A percentile compares a stretch with the other conserved stretches of the same genome.
Evolutionary conservation across 2,888 invertebrate species (phyloP).

Genomic region (Caenorhabditis sp.): DNA sequence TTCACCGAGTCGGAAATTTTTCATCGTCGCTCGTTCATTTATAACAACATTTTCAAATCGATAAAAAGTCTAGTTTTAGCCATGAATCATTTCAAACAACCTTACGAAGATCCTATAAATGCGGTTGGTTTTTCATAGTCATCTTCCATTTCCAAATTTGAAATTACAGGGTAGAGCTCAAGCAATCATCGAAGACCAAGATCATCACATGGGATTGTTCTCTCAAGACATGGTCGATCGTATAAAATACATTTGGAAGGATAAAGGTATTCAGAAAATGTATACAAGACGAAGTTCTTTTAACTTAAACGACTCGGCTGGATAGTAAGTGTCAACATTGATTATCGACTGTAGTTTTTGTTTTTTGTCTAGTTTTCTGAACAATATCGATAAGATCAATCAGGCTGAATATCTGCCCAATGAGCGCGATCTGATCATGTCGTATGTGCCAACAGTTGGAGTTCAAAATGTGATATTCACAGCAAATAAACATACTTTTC

Average conservation of each 20-base stretch:
- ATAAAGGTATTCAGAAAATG: constrained; percentile 48
- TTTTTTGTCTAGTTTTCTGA: constrained; percentile 61
- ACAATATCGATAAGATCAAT: constrained; percentile 53
- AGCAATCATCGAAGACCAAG: constrained; percentile 33
- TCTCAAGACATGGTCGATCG: constrained; percentile 23
- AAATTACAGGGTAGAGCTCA: constrained; percentile 46
- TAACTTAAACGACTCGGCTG: constrained; percentile 61
- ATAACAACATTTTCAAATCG: constrained; percentile 52
- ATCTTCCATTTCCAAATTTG: background rate
- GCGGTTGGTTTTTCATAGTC: constrained; percentile 26
- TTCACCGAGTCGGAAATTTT: constrained; percentile 56
- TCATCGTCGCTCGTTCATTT: constrained; percentile 59
- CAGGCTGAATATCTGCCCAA: constrained; percentile 50
- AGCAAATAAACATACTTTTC: constrained; percentile 52
- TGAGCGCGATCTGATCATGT: constrained; percentile 61
- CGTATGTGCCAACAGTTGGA: constrained; percentile 65
- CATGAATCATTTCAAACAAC: constrained; percentile 36
- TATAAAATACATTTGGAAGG: constrained; percentile 52
- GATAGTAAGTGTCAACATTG: constrained; percentile 42
- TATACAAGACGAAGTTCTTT: constrained; percentile 52
- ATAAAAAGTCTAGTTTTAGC: constrained; percentile 44
- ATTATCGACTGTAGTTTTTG: too few relatives aligned
- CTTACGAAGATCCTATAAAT: constrained; percentile 40
- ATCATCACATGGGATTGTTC: constrained; percentile 43
- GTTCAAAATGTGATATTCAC: constrained; percentile 59